Percentiles rank a stretch among this genome's conserved stretches.
phyloP scores from a whole-genome alignment of 2,888 invertebrate genomes.

The Lapara coniferarum region DNA sequence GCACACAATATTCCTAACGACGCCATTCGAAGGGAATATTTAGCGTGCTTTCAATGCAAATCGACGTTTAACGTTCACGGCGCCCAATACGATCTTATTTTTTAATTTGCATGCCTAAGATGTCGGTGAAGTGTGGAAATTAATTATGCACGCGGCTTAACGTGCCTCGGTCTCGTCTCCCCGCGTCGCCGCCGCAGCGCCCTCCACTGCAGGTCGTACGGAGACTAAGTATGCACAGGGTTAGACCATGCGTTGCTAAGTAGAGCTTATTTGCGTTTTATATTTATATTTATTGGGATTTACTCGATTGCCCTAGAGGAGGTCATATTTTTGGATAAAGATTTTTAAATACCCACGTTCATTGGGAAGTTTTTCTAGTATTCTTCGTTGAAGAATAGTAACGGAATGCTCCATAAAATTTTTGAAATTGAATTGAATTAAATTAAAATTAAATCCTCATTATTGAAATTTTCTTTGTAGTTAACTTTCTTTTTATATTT shows the following conservation, averaged over 20 bases:
- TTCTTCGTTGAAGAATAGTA: too few species aligned
- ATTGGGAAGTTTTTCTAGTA: too few species aligned
- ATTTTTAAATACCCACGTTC: too few species aligned
- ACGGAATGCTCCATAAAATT: too few species aligned
- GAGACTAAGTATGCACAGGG: not conserved
- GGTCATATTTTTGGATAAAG: too few species aligned
- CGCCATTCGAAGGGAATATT: conserved; percentile 4
- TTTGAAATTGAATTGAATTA: too few species aligned
- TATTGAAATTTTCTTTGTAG: too few species aligned
- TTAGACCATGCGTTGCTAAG: conserved; percentile 3
- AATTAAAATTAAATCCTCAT: too few species aligned
- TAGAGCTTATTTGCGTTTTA: not conserved
- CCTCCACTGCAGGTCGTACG: not conserved
- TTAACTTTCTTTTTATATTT: not conserved
- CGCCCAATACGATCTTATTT: conserved; percentile 16
- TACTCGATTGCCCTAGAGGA: too few species aligned
- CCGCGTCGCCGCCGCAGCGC: not conserved
- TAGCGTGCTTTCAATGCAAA: conserved; percentile 11
- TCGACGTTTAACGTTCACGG: not conserved
- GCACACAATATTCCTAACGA: not conserved
- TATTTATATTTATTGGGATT: not conserved
- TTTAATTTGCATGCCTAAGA: conserved; percentile 23
- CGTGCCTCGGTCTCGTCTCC: conserved; percentile 10
- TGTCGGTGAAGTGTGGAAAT: conserved; percentile 13
- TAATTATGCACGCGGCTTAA: conserved; percentile 22